Evolutionary conservation across 2,797 vertebrate genomes (phyloP), one percentile per base, ranked within the genome.

Genomic region (Bradypodion pumilum): DNA sequence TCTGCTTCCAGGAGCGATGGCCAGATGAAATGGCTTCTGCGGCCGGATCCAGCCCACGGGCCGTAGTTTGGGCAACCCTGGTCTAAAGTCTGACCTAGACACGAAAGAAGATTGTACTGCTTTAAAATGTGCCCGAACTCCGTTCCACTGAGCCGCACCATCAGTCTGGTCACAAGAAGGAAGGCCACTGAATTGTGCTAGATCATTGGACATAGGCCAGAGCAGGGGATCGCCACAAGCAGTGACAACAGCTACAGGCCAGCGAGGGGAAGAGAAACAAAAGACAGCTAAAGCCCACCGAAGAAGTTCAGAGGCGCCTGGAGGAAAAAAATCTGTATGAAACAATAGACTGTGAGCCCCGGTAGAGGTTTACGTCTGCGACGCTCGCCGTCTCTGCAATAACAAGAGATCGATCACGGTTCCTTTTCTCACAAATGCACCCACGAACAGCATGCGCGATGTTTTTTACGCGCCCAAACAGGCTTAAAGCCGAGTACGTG

Each of bases 271-370:
- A 35, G 35, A 25, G 8, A 52, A 27, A 32, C 25, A 4, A 49
- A 46, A 5, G 16, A 10, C 9, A 2, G 23, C 2, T 0, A 10
- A 69, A 78, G 8, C 44, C 7, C 19, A 10, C 10, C 29, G 59
- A 82, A 29, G 76, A 85, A 85, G 80, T 62, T 79, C n/a, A 46
- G 68, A 42, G 46, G 44, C 74, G 7, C 25, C 63, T 27, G 49
- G 15, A 74, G 42, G 59, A 83, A 63, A n/a, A n/a, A 78, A 69
- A 83, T 49, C 29, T 78, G 68, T 83, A 32, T 21, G 81, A 49
- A 80, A 70, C 65, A 69, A 68, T 52, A 52, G 73, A 42, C 16
- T 8, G 35, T 8, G 35, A 40, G 52, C 52, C 15, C 9, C 70
- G 9, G 59, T 35, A 65, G 32, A 5, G 23, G 29, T 23, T 56